These are phyloP conservation scores for Petaurus breviceps DNA, from an alignment of 2,113 vertebrate genomes.

Conservation along the genomic window DNA sequence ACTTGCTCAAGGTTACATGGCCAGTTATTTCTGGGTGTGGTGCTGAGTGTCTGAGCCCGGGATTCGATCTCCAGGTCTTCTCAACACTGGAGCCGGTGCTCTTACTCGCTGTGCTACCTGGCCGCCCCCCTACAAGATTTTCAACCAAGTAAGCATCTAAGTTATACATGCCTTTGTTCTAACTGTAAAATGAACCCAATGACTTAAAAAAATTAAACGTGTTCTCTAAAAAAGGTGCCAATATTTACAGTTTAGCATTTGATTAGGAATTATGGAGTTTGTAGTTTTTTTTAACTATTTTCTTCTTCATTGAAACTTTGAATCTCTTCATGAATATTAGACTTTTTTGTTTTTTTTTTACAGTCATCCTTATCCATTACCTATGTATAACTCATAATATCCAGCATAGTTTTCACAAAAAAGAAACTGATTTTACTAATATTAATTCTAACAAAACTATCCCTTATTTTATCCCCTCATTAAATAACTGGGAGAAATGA, in stretches of 20 bases:
- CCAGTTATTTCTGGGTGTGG: too few relatives aligned
- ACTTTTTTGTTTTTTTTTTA: background rate
- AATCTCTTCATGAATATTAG: background rate
- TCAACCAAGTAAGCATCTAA: background rate
- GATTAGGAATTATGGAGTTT: background rate
- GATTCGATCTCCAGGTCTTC: too few relatives aligned
- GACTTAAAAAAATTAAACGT: background rate
- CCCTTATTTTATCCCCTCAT: background rate
- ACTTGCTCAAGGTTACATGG: too few relatives aligned
- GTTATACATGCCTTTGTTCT: background rate
- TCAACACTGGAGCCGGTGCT: too few relatives aligned
- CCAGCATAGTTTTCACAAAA: background rate
- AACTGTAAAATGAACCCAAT: background rate
- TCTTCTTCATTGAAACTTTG: background rate
- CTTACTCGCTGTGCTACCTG: too few relatives aligned
- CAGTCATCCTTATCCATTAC: background rate
- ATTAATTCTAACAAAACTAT: background rate
- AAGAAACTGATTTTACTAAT: background rate
- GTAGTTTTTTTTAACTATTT: background rate
- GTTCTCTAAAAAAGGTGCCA: conserved; percentile 9
- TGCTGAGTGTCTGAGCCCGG: too few relatives aligned
- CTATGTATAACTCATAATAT: background rate
- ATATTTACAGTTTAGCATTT: background rate
- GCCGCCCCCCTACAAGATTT: background rate
- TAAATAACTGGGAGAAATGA: background rate